Percentiles rank a stretch among this genome's conserved stretches.
Evolutionary conservation across 2,888 invertebrate species (phyloP).

Genomic region (Athalia cordata): DNA sequence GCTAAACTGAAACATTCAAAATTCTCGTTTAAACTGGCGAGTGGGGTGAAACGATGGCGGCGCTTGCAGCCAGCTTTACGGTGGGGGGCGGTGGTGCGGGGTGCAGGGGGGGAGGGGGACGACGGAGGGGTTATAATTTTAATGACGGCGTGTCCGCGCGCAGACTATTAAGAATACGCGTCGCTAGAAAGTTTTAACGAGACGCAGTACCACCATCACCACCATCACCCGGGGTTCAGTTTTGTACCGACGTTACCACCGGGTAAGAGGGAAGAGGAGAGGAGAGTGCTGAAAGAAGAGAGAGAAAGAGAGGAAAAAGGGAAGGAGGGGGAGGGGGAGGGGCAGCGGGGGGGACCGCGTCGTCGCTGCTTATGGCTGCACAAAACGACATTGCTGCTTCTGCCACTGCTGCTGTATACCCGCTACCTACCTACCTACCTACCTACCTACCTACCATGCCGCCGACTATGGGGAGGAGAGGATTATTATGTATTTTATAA

Average conservation of each 20-base stretch:
- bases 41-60: not conserved
- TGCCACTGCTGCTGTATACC: slow-evolving; percentile 44
- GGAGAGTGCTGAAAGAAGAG: too few relatives aligned
- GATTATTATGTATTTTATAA: slow-evolving; percentile 72
- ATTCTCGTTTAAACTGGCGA: slow-evolving; percentile 33
- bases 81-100: slow-evolving; percentile 21
- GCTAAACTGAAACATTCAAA: slow-evolving; percentile 40
- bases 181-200: slow-evolving; percentile 74
- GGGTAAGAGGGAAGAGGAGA: not conserved
- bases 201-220: slow-evolving; percentile 61
- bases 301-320: slow-evolving; percentile 52
- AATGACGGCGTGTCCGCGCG: slow-evolving; percentile 73
- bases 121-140: slow-evolving; percentile 71
- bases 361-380: slow-evolving; percentile 24
- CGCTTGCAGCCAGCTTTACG: too few relatives aligned
- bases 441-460: too few relatives aligned
- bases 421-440: too few relatives aligned
- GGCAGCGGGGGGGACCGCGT: slow-evolving; percentile 52
- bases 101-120: slow-evolving; percentile 26
- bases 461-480: slow-evolving; percentile 48
- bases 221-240: not conserved
- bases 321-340: too few relatives aligned
- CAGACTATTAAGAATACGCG: slow-evolving; percentile 74
- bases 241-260: slow-evolving; percentile 25
- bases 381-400: slow-evolving; percentile 34